Conservation (phyloP, 1,140 invertebrate species). For the Agraylea sexmaculata region DNA sequence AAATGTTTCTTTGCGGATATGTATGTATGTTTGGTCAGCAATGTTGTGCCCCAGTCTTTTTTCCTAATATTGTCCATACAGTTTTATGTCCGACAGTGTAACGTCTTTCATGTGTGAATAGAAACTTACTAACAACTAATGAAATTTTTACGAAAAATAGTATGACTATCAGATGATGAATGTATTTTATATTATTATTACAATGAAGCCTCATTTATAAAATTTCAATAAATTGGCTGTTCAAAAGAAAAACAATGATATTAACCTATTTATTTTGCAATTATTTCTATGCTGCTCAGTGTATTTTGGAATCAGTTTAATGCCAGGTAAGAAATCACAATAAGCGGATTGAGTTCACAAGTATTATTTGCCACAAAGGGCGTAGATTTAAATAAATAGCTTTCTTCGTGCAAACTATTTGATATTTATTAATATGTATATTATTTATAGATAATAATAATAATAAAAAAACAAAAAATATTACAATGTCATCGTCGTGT, state of each 20-base stretch:
- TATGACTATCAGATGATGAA: no score
- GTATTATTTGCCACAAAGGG: conserved; percentile 14
- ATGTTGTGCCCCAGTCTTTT: conserved; percentile 63
- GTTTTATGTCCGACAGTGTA: conserved; percentile 22
- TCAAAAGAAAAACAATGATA: conserved; percentile 10
- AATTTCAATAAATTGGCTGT: conserved; percentile 14
- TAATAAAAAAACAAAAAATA: conserved; percentile 6
- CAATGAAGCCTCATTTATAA: conserved; percentile 17
- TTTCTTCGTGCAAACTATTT: conserved; percentile 45
- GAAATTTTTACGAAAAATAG: no score
- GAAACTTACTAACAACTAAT: no score
- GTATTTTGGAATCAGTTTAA: conserved; percentile 97
- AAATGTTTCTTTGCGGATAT: conserved; percentile 15
- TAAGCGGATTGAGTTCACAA: conserved; percentile 19
- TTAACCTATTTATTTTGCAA: conserved; percentile 35
- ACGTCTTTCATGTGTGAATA: no score
- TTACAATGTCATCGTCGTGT: conserved; percentile 18
- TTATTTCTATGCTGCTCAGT: conserved; percentile 63
- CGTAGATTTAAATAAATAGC: conserved; percentile 22
- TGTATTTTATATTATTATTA: no score
- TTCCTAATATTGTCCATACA: conserved; percentile 34
- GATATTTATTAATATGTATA: conserved; percentile 39
- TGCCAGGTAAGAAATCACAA: conserved; percentile 71
- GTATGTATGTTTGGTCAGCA: conserved; percentile 42
- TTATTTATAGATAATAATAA: conserved; percentile 3